Conservation (phyloP, 2,888 invertebrate species). For the Theretra japonica region DNA sequence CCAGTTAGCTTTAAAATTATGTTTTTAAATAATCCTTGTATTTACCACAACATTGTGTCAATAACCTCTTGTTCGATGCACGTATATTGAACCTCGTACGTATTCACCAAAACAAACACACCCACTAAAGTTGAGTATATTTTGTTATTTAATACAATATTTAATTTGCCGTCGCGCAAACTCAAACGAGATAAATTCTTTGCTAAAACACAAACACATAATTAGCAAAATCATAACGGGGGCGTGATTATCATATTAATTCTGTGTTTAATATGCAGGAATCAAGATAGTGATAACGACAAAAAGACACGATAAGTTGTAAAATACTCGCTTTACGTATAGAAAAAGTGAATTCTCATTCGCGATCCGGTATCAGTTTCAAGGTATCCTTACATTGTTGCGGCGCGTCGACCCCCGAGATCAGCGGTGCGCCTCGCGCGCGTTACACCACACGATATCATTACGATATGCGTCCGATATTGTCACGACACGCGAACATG, state of each 20-base stretch:
- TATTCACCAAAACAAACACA: too few species aligned
- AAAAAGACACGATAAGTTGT: conserved; percentile 30
- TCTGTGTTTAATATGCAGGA: conserved; percentile 22
- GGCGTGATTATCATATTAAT: conserved; percentile 35
- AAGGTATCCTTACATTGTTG: conserved; percentile 50
- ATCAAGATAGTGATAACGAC: conserved; percentile 34
- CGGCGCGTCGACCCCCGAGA: conserved; percentile 43
- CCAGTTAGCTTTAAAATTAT: too few species aligned
- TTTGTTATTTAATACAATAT: conserved; percentile 13
- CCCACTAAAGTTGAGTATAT: not conserved
- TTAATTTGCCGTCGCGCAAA: not conserved
- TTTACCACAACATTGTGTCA: not conserved
- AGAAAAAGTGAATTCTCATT: conserved; percentile 41
- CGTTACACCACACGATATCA: conserved; percentile 40
- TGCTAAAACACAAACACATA: not conserved
- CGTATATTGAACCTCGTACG: not conserved
- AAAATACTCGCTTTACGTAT: conserved; percentile 39
- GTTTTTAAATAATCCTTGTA: too few species aligned
- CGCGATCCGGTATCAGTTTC: conserved; percentile 42
- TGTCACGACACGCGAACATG: not conserved
- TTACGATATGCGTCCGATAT: conserved; percentile 24
- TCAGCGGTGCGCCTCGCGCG: conserved; percentile 32
- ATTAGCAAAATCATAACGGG: conserved; percentile 20
- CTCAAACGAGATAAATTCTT: not conserved
- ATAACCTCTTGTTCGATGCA: not conserved